These are phyloP conservation scores for Lagopus leucura DNA, from an alignment of 2,113 vertebrate genomes.

Conservation along the genomic window DNA sequence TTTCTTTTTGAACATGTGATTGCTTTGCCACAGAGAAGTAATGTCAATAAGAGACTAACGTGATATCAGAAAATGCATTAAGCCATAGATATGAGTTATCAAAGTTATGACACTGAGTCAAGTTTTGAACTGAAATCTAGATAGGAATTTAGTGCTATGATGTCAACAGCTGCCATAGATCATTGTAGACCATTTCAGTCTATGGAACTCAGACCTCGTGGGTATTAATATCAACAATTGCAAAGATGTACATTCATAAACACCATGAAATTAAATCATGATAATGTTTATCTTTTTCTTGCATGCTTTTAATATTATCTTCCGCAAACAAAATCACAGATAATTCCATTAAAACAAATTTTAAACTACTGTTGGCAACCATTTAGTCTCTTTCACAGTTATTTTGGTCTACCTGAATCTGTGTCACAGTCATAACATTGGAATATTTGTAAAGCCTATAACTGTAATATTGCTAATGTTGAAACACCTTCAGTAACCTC, in stretches of 20 bases:
- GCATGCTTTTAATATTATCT: not conserved
- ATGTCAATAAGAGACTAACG: not conserved
- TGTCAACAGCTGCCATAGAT: not conserved
- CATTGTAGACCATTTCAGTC: not conserved
- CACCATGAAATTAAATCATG: not conserved
- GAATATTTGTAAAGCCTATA: not conserved
- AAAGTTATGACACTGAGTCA: not conserved
- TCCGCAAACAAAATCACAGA: not conserved
- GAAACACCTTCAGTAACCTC: not conserved
- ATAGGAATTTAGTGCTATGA: not conserved
- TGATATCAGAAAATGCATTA: constrained; percentile 12
- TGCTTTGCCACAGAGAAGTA: not conserved
- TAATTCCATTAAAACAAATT: not conserved
- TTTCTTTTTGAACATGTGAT: not conserved
- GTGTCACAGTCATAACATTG: not conserved
- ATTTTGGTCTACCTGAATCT: not conserved
- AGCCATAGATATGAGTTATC: not conserved
- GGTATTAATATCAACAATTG: not conserved
- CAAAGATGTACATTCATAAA: not conserved
- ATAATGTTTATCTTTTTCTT: not conserved
- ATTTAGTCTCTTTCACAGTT: not conserved
- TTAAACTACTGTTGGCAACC: not conserved
- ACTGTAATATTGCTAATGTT: not conserved
- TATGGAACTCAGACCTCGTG: not conserved
- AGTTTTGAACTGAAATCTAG: not conserved